These are phyloP conservation scores for Toxotes jaculatrix DNA, from an alignment of 2,113 vertebrate genomes.

Conservation along the genomic window DNA sequence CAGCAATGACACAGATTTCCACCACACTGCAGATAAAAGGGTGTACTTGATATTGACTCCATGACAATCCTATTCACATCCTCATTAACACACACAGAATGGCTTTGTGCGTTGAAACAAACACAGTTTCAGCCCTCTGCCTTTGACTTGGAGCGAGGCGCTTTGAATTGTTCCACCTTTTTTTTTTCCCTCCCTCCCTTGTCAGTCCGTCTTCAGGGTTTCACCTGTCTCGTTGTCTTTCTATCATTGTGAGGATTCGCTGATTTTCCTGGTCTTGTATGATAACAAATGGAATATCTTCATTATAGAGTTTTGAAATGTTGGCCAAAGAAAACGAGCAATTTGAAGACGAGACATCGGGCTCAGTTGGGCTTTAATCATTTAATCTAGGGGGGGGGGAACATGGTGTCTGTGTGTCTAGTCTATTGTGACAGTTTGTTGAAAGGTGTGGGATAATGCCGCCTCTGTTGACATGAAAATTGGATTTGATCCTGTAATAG, in stretches of 20 bases:
- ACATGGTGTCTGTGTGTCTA: background rate
- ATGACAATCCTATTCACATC: slow-evolving; percentile 40
- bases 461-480: slow-evolving; percentile 40
- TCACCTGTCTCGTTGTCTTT: slow-evolving; percentile 21
- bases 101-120: slow-evolving; percentile 26
- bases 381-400: background rate
- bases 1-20: slow-evolving; percentile 29
- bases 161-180: slow-evolving; percentile 9
- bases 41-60: slow-evolving; percentile 55
- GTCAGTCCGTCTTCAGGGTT: background rate
- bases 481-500: slow-evolving; percentile 49
- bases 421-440: slow-evolving; percentile 41
- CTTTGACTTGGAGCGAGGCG: background rate
- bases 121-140: background rate
- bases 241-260: background rate
- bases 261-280: background rate
- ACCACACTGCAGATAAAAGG: slow-evolving; percentile 39
- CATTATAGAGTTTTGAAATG: background rate
- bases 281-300: background rate
- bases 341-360: background rate
- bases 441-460: slow-evolving; percentile 36
- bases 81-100: slow-evolving; percentile 46
- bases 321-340: background rate
- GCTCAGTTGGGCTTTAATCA: background rate
- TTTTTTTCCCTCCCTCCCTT: background rate